Percentiles rank a stretch among this genome's conserved stretches.
Conservation (phyloP, 2,888 invertebrate species). For the Dicranocentrus wangi region DNA sequence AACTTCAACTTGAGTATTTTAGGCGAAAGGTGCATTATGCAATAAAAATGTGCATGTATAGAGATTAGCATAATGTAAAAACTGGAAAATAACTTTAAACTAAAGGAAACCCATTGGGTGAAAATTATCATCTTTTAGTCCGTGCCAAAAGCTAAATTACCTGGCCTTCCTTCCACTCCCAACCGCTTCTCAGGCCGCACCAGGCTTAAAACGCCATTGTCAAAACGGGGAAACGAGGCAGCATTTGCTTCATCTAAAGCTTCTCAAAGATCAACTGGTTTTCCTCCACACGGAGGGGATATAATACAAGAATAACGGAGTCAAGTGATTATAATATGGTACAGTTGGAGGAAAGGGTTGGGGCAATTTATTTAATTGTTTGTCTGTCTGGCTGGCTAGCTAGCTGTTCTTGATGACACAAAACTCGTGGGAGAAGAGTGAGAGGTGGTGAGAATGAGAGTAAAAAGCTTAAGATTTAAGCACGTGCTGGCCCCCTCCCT, state of each 20-base stretch:
- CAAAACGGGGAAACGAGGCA: too few species aligned
- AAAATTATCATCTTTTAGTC: constrained; percentile 27
- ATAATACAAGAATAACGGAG: background rate
- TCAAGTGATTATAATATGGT: too few species aligned
- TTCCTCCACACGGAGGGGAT: too few species aligned
- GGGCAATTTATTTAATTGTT: background rate
- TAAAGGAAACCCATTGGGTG: background rate
- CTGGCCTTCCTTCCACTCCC: background rate
- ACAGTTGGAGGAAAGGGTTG: background rate
- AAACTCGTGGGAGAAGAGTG: too few species aligned
- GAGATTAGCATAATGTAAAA: background rate
- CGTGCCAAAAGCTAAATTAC: constrained; percentile 56
- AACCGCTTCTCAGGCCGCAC: background rate
- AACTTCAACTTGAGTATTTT: too few species aligned
- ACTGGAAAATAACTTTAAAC: too few species aligned
- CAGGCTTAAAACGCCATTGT: too few species aligned
- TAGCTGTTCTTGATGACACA: too few species aligned
- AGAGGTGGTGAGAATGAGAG: background rate
- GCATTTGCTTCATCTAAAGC: background rate
- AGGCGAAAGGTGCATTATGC: constrained; percentile 41
- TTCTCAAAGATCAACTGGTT: too few species aligned
- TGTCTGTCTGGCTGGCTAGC: background rate
- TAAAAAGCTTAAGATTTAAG: constrained; percentile 21
- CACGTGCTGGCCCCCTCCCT: constrained; percentile 25
- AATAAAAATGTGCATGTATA: constrained; percentile 28